A percentile compares a stretch with the other conserved stretches of the same genome.
phyloP scores from a whole-genome alignment of 2,888 invertebrate genomes.

The Ormyrus thymus region DNA sequence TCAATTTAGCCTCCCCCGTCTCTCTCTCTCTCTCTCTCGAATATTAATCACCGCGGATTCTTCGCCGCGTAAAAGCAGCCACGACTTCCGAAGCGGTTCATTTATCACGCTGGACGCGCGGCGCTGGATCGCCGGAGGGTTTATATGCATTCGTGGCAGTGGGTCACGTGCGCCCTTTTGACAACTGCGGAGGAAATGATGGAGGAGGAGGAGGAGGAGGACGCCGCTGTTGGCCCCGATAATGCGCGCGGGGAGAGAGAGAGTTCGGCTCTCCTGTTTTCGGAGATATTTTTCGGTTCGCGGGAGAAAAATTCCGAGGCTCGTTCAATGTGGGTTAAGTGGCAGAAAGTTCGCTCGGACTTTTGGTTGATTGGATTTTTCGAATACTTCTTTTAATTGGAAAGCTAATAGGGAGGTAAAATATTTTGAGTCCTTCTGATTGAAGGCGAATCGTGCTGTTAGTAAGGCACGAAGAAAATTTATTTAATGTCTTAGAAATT shows the following conservation, averaged over 20 bases:
- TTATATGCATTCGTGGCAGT: not conserved
- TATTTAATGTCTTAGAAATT: too few species aligned
- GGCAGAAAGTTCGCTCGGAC: too few species aligned
- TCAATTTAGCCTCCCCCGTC: slow-evolving; percentile 39
- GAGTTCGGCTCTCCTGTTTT: too few species aligned
- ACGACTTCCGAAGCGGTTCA: slow-evolving; percentile 41
- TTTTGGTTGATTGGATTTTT: too few species aligned
- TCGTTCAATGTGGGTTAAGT: too few species aligned
- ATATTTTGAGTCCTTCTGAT: too few species aligned
- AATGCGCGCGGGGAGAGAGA: not conserved
- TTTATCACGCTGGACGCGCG: slow-evolving; percentile 47
- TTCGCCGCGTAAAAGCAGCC: slow-evolving; percentile 20
- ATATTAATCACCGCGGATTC: slow-evolving; percentile 42
- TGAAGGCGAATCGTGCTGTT: too few species aligned
- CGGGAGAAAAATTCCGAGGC: too few species aligned
- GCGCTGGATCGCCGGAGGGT: not conserved
- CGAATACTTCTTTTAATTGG: too few species aligned
- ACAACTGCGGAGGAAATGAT: slow-evolving; percentile 41
- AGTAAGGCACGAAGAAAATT: too few species aligned
- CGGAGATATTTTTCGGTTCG: too few species aligned
- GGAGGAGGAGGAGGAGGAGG: slow-evolving; percentile 14
- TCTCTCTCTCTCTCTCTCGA: not conserved
- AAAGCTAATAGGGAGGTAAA: too few species aligned
- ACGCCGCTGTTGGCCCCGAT: not conserved
- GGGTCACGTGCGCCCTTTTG: slow-evolving; percentile 13